Evolutionary conservation across 2,113 vertebrate genomes (phyloP).

Genomic region (Ceyx cyanopectus): DNA sequence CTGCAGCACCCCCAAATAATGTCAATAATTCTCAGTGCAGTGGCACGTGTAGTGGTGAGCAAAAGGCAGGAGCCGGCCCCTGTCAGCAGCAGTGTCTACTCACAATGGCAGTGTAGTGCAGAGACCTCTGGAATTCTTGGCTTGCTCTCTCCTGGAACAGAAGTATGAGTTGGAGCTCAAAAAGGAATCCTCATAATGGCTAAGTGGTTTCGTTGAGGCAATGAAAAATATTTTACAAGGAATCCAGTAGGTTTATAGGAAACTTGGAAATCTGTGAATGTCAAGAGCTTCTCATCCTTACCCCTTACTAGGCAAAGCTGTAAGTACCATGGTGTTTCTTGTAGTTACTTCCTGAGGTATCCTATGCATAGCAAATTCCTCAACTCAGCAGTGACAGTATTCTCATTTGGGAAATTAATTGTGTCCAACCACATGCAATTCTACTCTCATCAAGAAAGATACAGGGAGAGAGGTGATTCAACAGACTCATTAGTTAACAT

Average conservation of each 20-base stretch:
- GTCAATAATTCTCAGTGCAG: too few relatives aligned
- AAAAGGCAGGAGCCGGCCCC: too few relatives aligned
- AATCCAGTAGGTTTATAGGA: not conserved
- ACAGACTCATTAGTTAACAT: not conserved
- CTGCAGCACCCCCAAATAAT: too few relatives aligned
- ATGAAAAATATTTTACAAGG: conserved; percentile 22
- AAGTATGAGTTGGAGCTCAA: too few relatives aligned
- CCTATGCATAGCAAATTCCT: not conserved
- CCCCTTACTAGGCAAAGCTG: not conserved
- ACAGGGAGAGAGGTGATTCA: not conserved
- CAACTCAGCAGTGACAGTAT: not conserved
- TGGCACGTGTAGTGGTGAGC: too few relatives aligned
- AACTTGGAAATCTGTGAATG: not conserved
- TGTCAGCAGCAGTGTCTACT: too few relatives aligned
- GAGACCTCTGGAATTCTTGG: too few relatives aligned
- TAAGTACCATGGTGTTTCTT: not conserved
- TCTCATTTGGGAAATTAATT: not conserved
- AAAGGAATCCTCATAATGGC: not conserved
- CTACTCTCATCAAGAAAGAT: not conserved
- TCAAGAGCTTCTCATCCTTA: not conserved
- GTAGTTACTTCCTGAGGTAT: not conserved
- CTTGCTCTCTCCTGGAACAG: too few relatives aligned
- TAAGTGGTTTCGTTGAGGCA: not conserved
- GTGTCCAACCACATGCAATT: not conserved
- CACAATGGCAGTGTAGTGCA: too few relatives aligned